A percentile compares a stretch with the other conserved stretches of the same genome.
These are phyloP conservation scores for Clusia tigrina DNA, from an alignment of 2,888 invertebrate species.

Conservation along the genomic window DNA sequence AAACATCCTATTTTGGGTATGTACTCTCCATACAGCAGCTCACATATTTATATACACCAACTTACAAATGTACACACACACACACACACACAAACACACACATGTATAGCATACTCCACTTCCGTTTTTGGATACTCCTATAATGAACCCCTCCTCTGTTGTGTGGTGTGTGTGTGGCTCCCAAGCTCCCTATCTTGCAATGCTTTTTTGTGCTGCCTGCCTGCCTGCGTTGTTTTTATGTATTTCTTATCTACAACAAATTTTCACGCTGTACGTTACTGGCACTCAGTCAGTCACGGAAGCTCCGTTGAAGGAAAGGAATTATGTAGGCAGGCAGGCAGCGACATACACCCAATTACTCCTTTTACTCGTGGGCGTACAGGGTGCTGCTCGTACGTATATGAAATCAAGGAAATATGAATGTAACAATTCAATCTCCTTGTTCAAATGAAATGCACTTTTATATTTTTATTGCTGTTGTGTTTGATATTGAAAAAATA, in stretches of 20 bases:
- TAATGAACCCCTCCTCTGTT: background rate
- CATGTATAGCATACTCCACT: background rate
- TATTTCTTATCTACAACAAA: background rate
- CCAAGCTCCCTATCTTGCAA: background rate
- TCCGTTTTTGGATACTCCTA: conserved; percentile 1
- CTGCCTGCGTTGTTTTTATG: background rate
- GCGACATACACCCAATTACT: too few relatives aligned
- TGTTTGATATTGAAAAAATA: too few relatives aligned
- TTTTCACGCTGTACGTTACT: background rate
- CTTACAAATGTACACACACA: conserved; percentile 13
- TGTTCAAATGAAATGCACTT: too few relatives aligned
- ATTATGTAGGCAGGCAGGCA: too few relatives aligned
- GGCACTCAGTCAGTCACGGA: background rate
- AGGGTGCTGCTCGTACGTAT: too few relatives aligned
- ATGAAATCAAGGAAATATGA: too few relatives aligned
- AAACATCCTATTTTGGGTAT: conserved; percentile 63
- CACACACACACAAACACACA: conserved; percentile 9
- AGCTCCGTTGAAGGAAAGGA: conserved; percentile 23
- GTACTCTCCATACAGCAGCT: too few relatives aligned
- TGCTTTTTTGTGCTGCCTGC: background rate
- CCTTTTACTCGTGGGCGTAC: too few relatives aligned
- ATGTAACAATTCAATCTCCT: too few relatives aligned
- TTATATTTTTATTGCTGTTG: too few relatives aligned
- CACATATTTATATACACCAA: background rate
- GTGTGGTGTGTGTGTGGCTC: background rate